Conservation (phyloP, 2,113 vertebrate genomes). For the Ancistrus triradiatus region DNA sequence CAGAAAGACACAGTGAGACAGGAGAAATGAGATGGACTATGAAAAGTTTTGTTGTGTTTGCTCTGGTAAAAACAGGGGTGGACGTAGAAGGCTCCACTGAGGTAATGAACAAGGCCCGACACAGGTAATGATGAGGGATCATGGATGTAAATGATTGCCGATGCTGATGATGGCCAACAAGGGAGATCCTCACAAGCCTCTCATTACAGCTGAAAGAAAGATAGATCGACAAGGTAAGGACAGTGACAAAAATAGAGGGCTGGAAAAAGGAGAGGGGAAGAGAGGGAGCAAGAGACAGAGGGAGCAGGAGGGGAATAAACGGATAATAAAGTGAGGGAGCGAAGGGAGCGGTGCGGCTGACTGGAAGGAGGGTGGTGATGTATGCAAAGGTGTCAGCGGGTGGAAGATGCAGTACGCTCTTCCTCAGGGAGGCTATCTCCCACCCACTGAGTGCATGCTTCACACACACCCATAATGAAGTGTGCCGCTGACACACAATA, state of each 20-base stretch:
- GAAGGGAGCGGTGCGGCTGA: conserved; percentile 62
- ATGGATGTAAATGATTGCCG: conserved; percentile 76
- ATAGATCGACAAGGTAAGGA: neutral
- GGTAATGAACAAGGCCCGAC: conserved; percentile 25
- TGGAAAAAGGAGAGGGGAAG: conserved; percentile 32
- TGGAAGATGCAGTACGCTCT: conserved; percentile 73
- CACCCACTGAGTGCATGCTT: conserved; percentile 42
- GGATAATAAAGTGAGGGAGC: conserved; percentile 68
- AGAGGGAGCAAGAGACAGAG: conserved; percentile 40
- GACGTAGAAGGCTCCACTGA: neutral
- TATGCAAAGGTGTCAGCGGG: conserved; percentile 74
- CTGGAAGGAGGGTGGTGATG: conserved; percentile 68
- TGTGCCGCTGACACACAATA: conserved; percentile 42
- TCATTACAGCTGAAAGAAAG: conserved; percentile 56
- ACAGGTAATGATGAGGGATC: conserved; percentile 75
- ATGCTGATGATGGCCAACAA: conserved; percentile 20
- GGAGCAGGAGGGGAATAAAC: conserved; percentile 64
- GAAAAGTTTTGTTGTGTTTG: no score
- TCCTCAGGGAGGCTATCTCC: conserved; percentile 68
- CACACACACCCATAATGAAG: conserved; percentile 52
- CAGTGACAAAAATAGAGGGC: conserved; percentile 32
- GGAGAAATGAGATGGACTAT: no score
- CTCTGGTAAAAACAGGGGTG: neutral
- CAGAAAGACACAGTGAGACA: no score
- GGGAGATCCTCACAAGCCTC: conserved; percentile 70